Base-by-base conservation (phyloP, 1,140 invertebrate species). In the Dicyema japonicum region DNA sequence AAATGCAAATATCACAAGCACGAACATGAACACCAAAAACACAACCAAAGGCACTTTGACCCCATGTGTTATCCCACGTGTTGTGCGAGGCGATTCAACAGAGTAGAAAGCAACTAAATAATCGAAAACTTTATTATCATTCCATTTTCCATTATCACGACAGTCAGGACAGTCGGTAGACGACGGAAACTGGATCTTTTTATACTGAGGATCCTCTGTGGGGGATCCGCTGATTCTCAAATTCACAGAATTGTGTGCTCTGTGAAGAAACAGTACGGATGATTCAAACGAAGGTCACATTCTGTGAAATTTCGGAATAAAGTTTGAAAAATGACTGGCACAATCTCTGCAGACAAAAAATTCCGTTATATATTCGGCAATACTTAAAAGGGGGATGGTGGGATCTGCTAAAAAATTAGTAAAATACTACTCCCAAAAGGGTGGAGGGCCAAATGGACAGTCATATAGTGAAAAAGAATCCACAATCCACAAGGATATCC, bases 231-330 rank as follows among this genome's bases (percentile, higher is more conserved):
- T 13, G n/a, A 32, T 7, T 14, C 29, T 7, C n/a, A 15, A n/a
- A 17, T 32, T 32, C 5, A 32, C 30, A 15, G 12, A 15, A 13
- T 32, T 32, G 22, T 32, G 30, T 4, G 15, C 30, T 19, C 16
- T 17, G 29, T 29, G 32, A 17, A 32, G 9, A 13, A 11, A 32
- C 7, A 32, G 13, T 19, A 32, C 29, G 8, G 15, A 12, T 9
- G 12, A 9, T 9, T 12, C 19, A 8, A 12, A 12, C 5, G 5
- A 12, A 6, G 21, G 16, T 29, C 4, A 25, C n/a, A 27, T 17
- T 17, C 4, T 12, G 11, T 12, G 22, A 11, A 23, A 5, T 23
- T 4, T 23, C 22, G 11, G 15, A 7, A 21, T 6, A 21, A 21
- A 21, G n/a, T 21, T 21, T 21, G 19, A 21, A 7, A 21, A 21